Base-by-base conservation (phyloP, 1,140 invertebrate species). In the Proctacanthus coquilletti region DNA sequence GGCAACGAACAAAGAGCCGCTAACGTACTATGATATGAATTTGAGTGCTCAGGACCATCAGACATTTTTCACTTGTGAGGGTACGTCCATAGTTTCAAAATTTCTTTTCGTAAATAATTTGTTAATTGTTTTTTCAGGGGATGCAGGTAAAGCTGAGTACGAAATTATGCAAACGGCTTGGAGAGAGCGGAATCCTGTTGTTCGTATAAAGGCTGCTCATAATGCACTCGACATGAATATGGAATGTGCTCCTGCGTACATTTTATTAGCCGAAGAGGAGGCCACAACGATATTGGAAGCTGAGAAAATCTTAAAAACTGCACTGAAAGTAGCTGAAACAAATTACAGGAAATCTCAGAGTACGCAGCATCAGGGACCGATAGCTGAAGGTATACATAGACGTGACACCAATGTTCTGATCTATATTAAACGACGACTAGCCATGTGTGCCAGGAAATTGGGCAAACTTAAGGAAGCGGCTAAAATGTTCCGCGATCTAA, bases 1-100 rank as follows among this genome's bases (percentile, higher is more conserved):
- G 75, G 76, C 80, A 0, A 92, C 85, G 1, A 84, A 81, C 45
- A 93, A 92, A 61, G 92, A 97, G 47, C 93, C 94, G 0, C 66
- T 98, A 18, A 98, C 95, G 0, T 98, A 94, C 63, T 97, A 98
- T 61, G 95, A 98, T 53, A 97, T 98, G 92, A 98, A 98, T 63
- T 65, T 98, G 6, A 95, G 92, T 1, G 93, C 94, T 11, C 93
- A 98, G 66, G 94, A 98, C 66, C 93, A 98, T 64, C 94, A 98
- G 61, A 95, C 89, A 8, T 96, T 96, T 65, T 98, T 97, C 58
- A 93, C 87, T 1, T 93, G 88, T 61, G 91, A 94, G 61, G 76
- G 42, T 44, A 23, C 8, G 6, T 11, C 32, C 10, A 3, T 14
- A 18, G 13, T 21, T 21, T 33, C 10, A 36, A 21, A 23, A 14